These are phyloP conservation scores for Lepisosteus osseus DNA, from an alignment of 2,113 vertebrate species.

Conservation along the genomic window DNA sequence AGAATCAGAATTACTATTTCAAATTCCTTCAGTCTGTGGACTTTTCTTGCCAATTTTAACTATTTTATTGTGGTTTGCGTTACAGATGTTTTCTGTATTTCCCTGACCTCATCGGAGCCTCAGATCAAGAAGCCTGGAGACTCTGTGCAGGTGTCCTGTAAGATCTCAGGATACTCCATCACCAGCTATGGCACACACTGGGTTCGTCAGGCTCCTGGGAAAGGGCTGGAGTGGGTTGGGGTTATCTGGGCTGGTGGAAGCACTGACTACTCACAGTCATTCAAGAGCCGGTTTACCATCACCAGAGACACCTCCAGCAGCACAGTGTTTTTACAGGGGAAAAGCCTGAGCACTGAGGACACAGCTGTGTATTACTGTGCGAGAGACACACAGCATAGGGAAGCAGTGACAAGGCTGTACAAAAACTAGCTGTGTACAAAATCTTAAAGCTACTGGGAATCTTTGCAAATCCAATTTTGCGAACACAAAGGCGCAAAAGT, in stretches of 20 bases:
- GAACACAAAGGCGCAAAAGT: too few species aligned
- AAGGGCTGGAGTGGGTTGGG: constrained; percentile 41
- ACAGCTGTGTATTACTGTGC: neutral
- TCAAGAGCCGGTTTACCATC: constrained; percentile 9
- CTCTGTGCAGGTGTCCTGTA: constrained; percentile 23
- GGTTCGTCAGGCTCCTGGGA: constrained; percentile 36
- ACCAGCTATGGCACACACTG: constrained; percentile 4
- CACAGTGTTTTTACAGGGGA: neutral
- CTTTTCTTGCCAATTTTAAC: too few species aligned
- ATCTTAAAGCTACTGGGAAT: too few species aligned
- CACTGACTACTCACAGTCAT: neutral
- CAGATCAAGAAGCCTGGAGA: constrained; percentile 20
- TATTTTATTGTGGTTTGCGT: too few species aligned
- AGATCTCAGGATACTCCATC: constrained; percentile 20
- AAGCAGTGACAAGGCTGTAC: too few species aligned
- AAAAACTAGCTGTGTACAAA: too few species aligned
- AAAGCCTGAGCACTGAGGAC: neutral
- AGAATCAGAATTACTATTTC: too few species aligned
- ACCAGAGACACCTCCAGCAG: neutral
- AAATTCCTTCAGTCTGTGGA: too few species aligned
- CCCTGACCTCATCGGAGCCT: neutral
- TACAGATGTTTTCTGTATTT: neutral
- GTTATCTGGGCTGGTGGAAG: rapidly evolving
- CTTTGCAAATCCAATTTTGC: too few species aligned
- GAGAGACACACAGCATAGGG: too few species aligned